A percentile compares a stretch with the other conserved stretches of the same genome.
Evolutionary conservation across 2,797 vertebrate species (phyloP).

Genomic region (Sarcoramphus papa): DNA sequence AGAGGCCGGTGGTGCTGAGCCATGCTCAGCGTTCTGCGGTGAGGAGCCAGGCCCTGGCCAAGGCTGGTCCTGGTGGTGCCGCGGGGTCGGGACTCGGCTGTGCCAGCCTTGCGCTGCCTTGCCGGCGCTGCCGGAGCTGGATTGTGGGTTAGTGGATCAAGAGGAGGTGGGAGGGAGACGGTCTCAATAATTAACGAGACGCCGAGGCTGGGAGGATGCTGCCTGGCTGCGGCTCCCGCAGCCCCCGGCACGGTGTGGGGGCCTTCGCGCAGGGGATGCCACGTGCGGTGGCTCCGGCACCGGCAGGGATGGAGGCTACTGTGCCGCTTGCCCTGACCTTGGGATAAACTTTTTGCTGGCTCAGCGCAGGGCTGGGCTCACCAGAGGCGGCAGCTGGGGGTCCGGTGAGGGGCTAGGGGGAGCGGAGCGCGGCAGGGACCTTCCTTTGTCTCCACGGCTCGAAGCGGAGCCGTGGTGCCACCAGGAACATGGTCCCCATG

Average conservation of each 20-base stretch:
- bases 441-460: neutral
- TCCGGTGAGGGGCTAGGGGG: neutral
- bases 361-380: accelerated
- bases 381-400: accelerated
- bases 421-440: accelerated
- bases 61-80: neutral
- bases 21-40: accelerated
- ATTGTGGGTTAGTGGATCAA: neutral
- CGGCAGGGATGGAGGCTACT: neutral
- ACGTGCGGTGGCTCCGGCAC: accelerated
- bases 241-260: accelerated
- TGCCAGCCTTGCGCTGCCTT: neutral
- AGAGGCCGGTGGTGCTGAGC: neutral
- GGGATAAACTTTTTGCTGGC: neutral
- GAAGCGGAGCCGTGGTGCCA: neutral
- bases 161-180: neutral
- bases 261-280: accelerated
- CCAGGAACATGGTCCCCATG: accelerated
- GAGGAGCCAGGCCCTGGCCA: neutral
- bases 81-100: accelerated
- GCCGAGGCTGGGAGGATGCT: neutral
- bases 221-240: neutral
- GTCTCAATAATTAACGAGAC: neutral
- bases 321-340: neutral
- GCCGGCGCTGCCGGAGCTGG: accelerated